Base-by-base conservation (phyloP, 1,140 invertebrate species). In the Plodia interpunctella region DNA sequence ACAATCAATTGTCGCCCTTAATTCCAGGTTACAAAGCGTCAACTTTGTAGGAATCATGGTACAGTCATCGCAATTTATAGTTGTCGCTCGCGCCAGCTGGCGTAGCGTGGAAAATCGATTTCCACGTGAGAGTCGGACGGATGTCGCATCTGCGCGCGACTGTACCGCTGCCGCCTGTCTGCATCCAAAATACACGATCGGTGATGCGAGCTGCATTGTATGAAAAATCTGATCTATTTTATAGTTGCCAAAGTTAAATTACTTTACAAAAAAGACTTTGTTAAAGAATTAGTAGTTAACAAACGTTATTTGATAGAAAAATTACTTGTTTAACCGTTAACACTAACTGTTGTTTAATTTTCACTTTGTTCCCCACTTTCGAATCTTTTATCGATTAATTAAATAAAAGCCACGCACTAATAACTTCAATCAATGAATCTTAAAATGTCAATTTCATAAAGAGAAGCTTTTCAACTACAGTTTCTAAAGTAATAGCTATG, bases 101-200 rank as follows among this genome's bases (percentile, higher is more conserved):
- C 76, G 68, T 83, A 80, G 70, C 86, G 83, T 89, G 86, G 84
- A 89, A 89, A 89, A 89, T 89, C 80, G 78, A 89, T 89, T 89
- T 89, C 76, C 86, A 88, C 86, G 84, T 87, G 80, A 75, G 80
- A 72, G 76, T 10, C 19, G 78, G 78, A 78, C 81, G 86, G 81
- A 80, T 83, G 86, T 85, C 76, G 75, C 84, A 88, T 87, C 84
- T 89, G 84, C 80, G 76, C 78, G 66, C 71, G 73, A 72, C 70
- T 83, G 71, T 79, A 80, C 74, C 44, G 38, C 62, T 68, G 72
- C 60, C 66, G 64, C 74, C 72, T 69, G 66, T 65, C 68, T 80
- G 76, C 75, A 76, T 68, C 74, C 70, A 73, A 80, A 83, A 84
- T 80, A 78, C 70, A 68, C 74, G n/a, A n/a, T n/a, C n/a, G 65